These are phyloP conservation scores for Picus viridis DNA, from an alignment of 2,797 vertebrate genomes.

Conservation along the genomic window DNA sequence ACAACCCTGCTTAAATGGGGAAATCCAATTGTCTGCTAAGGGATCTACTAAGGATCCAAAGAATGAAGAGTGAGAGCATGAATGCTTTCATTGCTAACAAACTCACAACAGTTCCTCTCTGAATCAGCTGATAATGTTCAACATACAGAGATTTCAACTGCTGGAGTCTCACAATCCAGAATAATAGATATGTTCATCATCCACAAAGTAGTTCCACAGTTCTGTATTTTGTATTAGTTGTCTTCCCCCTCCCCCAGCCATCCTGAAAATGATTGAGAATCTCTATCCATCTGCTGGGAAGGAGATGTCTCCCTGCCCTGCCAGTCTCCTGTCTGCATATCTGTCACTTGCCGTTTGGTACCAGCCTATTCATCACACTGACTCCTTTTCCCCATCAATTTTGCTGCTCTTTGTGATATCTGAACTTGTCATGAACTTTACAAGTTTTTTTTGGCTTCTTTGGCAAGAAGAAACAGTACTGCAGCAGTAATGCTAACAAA, in stretches of 20 bases:
- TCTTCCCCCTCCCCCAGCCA: too few species aligned
- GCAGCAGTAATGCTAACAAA: background rate
- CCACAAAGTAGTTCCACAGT: background rate
- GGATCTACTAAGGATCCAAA: background rate
- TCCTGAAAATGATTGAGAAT: constrained; percentile 70
- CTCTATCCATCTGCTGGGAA: constrained; percentile 72
- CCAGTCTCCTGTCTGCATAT: constrained; percentile 51
- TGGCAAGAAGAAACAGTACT: background rate
- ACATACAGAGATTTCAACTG: background rate
- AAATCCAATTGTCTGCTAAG: background rate
- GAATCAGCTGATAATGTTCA: background rate
- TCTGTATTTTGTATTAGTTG: constrained; percentile 9
- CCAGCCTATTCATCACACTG: constrained; percentile 71
- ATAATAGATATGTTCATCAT: background rate
- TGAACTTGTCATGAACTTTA: constrained; percentile 57
- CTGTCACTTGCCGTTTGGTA: constrained; percentile 64
- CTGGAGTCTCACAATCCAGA: background rate
- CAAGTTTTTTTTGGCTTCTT: constrained; percentile 43
- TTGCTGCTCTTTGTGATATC: constrained; percentile 48
- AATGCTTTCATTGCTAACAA: background rate
- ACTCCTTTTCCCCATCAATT: constrained; percentile 64
- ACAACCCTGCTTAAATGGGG: background rate
- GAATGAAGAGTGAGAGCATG: background rate
- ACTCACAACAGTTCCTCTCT: background rate
- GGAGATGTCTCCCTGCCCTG: constrained; percentile 64